These are phyloP conservation scores for Prorops nasuta DNA, from an alignment of 1,140 invertebrate genomes.

Conservation along the genomic window DNA sequence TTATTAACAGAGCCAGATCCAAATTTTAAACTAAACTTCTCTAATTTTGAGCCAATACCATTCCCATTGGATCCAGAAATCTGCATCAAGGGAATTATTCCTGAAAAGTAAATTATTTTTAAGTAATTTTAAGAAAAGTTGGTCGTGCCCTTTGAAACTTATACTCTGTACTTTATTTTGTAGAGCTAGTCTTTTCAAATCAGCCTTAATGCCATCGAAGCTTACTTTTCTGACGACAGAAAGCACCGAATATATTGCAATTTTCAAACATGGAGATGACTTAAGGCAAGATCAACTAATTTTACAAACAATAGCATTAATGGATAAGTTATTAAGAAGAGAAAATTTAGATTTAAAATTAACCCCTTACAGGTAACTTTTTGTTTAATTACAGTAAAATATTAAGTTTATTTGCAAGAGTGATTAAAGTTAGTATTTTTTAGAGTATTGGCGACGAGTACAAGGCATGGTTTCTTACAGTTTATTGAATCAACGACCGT, in stretches of 20 bases:
- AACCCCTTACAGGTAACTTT: conserved; percentile 80
- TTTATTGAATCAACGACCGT: conserved; percentile 94
- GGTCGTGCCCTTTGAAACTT: conserved; percentile 6
- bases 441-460: conserved; percentile 84
- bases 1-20: conserved; percentile 78
- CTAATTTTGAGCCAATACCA: conserved; percentile 87
- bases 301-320: conserved; percentile 94
- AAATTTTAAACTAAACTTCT: conserved; percentile 83
- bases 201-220: conserved; percentile 95
- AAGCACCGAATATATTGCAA: conserved; percentile 88
- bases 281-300: conserved; percentile 98
- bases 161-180: conserved; percentile 17
- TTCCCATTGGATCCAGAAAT: conserved; percentile 93
- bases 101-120: conserved; percentile 64
- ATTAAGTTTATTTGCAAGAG: neutral
- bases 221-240: conserved; percentile 85
- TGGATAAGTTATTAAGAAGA: conserved; percentile 91
- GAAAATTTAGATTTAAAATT: conserved; percentile 95
- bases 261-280: conserved; percentile 99
- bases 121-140: conserved; percentile 2
- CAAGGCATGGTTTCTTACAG: conserved; percentile 95
- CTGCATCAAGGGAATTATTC: conserved; percentile 84
- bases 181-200: conserved; percentile 91
- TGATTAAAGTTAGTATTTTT: conserved; percentile 37
- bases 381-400: conserved; percentile 9